Evolutionary conservation across 2,113 vertebrate genomes (phyloP), one percentile per base, ranked within the genome.

Genomic region (Alethe castanea): DNA sequence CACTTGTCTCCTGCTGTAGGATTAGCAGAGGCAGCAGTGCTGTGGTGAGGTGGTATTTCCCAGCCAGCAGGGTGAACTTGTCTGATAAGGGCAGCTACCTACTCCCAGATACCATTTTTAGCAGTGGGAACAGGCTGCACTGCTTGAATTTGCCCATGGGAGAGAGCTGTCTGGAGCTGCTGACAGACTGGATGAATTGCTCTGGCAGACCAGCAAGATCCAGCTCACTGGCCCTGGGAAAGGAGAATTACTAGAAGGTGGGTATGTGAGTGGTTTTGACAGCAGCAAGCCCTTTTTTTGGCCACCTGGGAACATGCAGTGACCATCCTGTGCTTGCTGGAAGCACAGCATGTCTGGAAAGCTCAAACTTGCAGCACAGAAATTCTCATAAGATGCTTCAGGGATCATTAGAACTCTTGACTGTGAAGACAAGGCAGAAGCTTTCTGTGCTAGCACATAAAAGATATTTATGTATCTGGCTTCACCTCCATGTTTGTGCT

Each of bases 221-320:
- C 15, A 56, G 54, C 25, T 65, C 0, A 1, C 40, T 92, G 0
- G 0, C 40, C 36, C 69, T 89, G 52, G 44, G 80, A 74, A 57
- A 62, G 42, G 13, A 53, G 17, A 36, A 36, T 25, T 67, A 33
- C 56, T 62, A 12, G 54, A 48, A 77, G 20, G 19, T 53, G 50
- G 17, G 6, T 48, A 13, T 2, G 0, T 52, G 28, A 61, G 50
- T 45, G 25, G 14, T 70, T 83, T 13, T 81, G 60, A 57, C 64
- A 78, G 77, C 24, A 54, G 42, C 52, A 59, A 77, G 59, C 50
- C 19, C 14, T 60, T 78, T 45, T 65, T 40, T 23, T 18, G n/a
- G 31, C 65, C 14, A 14, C 59, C 47, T 87, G 50, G 53, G 48
- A 81, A 26, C 33, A n/a, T 7, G 11, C 8, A 44, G 24, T 29